These are phyloP conservation scores for Ennomos quercinarius DNA, from an alignment of 2,888 invertebrate genomes.

Conservation along the genomic window DNA sequence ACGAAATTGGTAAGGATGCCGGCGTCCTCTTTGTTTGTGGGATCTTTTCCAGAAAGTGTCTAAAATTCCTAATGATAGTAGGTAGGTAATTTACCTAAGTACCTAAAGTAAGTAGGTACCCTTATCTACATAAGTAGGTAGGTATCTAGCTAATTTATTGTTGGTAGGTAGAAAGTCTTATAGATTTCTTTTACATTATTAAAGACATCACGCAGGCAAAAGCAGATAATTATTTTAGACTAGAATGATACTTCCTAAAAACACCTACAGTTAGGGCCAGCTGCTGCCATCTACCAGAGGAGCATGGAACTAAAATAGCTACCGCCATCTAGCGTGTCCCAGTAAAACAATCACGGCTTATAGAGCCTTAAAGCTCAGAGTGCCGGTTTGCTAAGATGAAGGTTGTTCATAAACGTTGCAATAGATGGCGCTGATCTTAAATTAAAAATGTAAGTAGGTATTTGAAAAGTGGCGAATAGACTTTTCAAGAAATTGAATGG, in stretches of 20 bases:
- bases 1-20: constrained; percentile 9
- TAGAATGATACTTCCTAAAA: no score
- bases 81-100: no score
- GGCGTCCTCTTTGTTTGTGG: constrained; percentile 4
- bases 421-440: constrained; percentile 34
- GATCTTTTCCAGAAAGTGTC: neutral
- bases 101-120: no score
- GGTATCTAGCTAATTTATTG: no score
- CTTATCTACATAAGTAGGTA: no score
- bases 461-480: neutral
- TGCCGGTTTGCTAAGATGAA: neutral
- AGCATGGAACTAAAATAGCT: neutral
- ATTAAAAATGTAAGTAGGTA: neutral
- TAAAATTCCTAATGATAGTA: neutral
- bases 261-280: no score
- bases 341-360: neutral
- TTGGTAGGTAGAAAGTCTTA: no score
- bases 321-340: constrained; percentile 20
- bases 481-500: neutral
- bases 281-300: constrained; percentile 12
- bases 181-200: no score
- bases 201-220: no score
- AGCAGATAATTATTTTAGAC: no score
- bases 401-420: constrained; percentile 10
- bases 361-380: constrained; percentile 1